Conservation (phyloP, 37 sponge, comb jelly and placozoan species). For the Corticium candelabrum region DNA sequence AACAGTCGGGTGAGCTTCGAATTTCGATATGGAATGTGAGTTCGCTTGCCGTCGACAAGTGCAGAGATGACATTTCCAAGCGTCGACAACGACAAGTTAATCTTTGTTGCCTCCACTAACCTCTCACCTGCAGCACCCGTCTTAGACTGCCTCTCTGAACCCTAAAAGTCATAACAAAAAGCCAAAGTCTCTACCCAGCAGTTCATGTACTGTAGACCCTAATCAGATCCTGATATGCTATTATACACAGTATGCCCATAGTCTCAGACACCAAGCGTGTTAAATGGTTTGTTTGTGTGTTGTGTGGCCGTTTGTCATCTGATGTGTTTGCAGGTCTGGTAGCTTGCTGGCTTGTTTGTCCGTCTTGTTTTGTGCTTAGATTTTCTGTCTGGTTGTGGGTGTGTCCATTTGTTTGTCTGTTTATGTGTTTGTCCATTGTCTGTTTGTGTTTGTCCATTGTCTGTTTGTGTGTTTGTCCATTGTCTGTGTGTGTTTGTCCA, state of each 20-base stretch:
- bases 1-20: slow-evolving; percentile 89
- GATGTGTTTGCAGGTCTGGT: too few relatives aligned
- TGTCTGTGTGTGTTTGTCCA: slow-evolving; percentile 1
- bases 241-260: too few relatives aligned
- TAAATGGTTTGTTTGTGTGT: not conserved
- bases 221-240: too few relatives aligned
- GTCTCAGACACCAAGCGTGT: not conserved
- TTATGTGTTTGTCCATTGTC: not conserved
- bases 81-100: slow-evolving; percentile 88
- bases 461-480: slow-evolving; percentile 3
- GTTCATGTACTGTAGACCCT: too few relatives aligned
- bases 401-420: too few relatives aligned
- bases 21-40: slow-evolving; percentile 91
- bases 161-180: slow-evolving; percentile 35
- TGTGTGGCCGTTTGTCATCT: too few relatives aligned
- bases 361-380: too few relatives aligned
- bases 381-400: too few relatives aligned
- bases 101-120: slow-evolving; percentile 79
- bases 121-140: slow-evolving; percentile 72
- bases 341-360: too few relatives aligned
- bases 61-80: slow-evolving; percentile 95
- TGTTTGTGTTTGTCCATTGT: not conserved
- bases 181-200: too few relatives aligned
- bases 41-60: slow-evolving; percentile 86
- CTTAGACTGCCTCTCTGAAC: slow-evolving; percentile 86